These are phyloP conservation scores for Phorcus lineatus DNA, from an alignment of 2,888 invertebrate genomes.

Conservation along the genomic window DNA sequence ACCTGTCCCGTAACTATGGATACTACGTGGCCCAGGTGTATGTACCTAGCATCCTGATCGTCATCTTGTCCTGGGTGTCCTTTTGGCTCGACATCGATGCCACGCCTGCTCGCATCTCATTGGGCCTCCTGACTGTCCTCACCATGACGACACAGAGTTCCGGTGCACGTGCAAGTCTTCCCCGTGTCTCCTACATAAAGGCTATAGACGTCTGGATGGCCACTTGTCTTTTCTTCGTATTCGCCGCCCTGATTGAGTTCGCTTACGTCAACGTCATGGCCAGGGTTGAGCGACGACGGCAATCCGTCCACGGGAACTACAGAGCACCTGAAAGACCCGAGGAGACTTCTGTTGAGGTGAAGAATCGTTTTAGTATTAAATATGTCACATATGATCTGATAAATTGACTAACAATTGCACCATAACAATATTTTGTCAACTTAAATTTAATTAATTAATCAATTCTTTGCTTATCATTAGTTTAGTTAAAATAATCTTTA, in stretches of 20 bases:
- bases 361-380: too few species aligned
- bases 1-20: conserved; percentile 42
- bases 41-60: conserved; percentile 50
- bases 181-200: conserved; percentile 51
- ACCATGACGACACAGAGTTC: conserved; percentile 54
- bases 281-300: conserved; percentile 36
- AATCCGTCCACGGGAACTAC: conserved; percentile 1
- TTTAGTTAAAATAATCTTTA: too few species aligned
- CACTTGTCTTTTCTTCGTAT: conserved; percentile 46
- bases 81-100: conserved; percentile 55
- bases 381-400: too few species aligned
- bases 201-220: conserved; percentile 53
- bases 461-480: too few species aligned
- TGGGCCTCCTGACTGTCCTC: conserved; percentile 49
- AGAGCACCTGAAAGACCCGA: not conserved
- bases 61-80: conserved; percentile 53
- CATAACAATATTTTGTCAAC: too few species aligned
- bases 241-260: conserved; percentile 45
- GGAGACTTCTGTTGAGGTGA: not conserved
- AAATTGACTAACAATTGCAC: too few species aligned
- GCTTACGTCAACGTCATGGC: conserved; percentile 48
- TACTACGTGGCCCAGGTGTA: conserved; percentile 56
- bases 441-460: too few species aligned
- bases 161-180: conserved; percentile 47
- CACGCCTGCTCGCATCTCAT: conserved; percentile 51